Evolutionary conservation across 2,113 vertebrate species (phyloP), one percentile per base, ranked within the genome.

Genomic region (Megalops atlanticus): DNA sequence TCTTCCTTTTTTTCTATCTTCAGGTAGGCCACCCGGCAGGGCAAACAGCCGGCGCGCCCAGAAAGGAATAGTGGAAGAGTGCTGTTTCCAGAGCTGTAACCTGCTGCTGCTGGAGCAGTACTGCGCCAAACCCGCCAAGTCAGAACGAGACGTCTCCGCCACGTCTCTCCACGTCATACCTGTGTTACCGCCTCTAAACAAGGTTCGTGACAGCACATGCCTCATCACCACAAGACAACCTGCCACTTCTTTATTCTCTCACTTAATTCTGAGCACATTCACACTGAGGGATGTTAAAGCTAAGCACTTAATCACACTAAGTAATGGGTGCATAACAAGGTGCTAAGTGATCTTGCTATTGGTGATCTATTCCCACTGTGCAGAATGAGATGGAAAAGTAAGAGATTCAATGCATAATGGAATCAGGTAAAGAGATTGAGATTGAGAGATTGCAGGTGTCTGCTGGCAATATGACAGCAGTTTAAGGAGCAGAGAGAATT

Each of bases 41-140:
- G 88, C 85, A 81, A 94, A 82, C 87, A 83, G 21, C 45, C 89
- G 93, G 2, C 90, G 95, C 69, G 87, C 92, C 80, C 93, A 92
- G 85, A 89, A 91, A 38, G 95, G 95, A 1, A 96, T 96, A 0
- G 95, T 96, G 79, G 95, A 96, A 31, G 95, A 95, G 70, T 96
- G 95, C 54, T 96, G 95, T 85, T 96, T 96, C 89, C 93, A 93
- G 78, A 94, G 95, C 82, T 96, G 95, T 0, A 93, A 95, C 88
- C 87, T 96, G 86, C 90, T 91, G 81, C 93, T 96, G 1, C 88
- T 96, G 88, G 95, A 96, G 88, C 95, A 93, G 0, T 96, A 96
- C 90, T 96, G 95, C 0, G 95, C 95, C 79, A 92, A 94, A 89
- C 95, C 95, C 0, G 91, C 92, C 88, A 96, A 96, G 91, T 95